Base-by-base conservation (phyloP, 1,140 invertebrate species). In the Calephelis virginiensis region DNA sequence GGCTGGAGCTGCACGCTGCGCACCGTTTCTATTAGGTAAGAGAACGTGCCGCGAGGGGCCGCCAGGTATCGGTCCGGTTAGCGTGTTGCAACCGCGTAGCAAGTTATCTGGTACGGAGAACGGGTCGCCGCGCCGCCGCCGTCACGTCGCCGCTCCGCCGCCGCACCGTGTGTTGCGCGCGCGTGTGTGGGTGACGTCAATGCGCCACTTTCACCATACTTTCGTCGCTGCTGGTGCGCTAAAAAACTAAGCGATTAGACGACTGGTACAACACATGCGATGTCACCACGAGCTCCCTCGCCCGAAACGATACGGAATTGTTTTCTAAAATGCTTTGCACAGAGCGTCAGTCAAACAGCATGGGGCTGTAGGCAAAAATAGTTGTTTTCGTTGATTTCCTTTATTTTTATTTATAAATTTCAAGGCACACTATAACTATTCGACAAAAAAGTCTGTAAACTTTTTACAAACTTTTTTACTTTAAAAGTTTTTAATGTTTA, bases 181-280 rank as follows among this genome's bases (percentile, higher is more conserved):
- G 83, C 77, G 77, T 84, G 88, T 86, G 88, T 88, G 85, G 17
- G 85, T 89, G 83, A 90, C 86, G 86, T 88, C 82, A 87, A 85
- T 79, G 78, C 77, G 85, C 81, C 85, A 90, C 88, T 90, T 90
- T 90, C 88, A 86, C 88, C 81, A 82, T 86, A 90, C 88, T 90
- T 90, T 90, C 88, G 88, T 89, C 86, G 86, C 71, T 79, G 81
- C 71, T 82, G 78, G 69, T 79, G 85, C 79, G 84, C 84, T 88
- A 90, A 89, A 90, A 89, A 89, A 88, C 81, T 50, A 67, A 76
- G 70, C 77, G 75, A 82, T 77, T 86, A 89, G 84, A 86, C 84
- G 77, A 75, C 76, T 73, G 75, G 75, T 81, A 81, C 81, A 84
- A 86, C 85, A 85, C 83, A 83, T 80, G 79, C 83, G 83, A 82